Base-by-base conservation (phyloP, 1,140 invertebrate genomes). In the Elysia chlorotica region DNA sequence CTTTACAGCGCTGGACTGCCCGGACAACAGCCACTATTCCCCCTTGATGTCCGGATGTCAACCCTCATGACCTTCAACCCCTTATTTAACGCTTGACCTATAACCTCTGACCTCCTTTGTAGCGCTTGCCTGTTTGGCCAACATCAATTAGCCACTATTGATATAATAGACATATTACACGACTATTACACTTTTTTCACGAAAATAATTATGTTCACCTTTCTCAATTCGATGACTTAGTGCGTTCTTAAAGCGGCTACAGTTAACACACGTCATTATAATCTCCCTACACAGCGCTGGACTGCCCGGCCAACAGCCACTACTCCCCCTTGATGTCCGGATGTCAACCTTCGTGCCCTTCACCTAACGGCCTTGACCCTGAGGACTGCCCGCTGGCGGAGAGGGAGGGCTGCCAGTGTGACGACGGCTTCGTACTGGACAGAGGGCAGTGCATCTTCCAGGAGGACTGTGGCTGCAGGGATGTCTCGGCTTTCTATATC, bases 351-450 rank as follows among this genome's bases (percentile, higher is more conserved):
- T 54, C 69, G 14, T 75, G 74, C 23, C 19, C 28, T 36, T 25
- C 57, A 14, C 65, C 65, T 14, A 35, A 57, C 4, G 37, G 41
- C 25, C 36, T 69, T 30, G 5, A 10, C 19, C 30, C 31, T 28
- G 57, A 63, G 35, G 66, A 56, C 28, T 79, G 76, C 59, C 48
- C 59, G 2, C 14, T 41, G 6, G 41, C 61, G 31, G 67, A 56
- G 28, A 61, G 38, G 41, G 79, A 78, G 73, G 79, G 77, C 17
- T 80, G 79, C 65, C 68, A 73, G 53, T 80, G 79, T 70, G 71
- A 75, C 30, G 54, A 36, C 6, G 79, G 79, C 2, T 76, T 54
- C 38, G 65, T 77, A 1, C 31, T 77, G 10, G 74, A 74, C 65
- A 72, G 75, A n/a, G 54, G 36, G 6, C 57, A 37, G 35, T 80